Percentiles rank a stretch among this genome's conserved stretches.
These are phyloP conservation scores for Magallana nippona DNA, from an alignment of 2,888 invertebrate species.

Conservation along the genomic window DNA sequence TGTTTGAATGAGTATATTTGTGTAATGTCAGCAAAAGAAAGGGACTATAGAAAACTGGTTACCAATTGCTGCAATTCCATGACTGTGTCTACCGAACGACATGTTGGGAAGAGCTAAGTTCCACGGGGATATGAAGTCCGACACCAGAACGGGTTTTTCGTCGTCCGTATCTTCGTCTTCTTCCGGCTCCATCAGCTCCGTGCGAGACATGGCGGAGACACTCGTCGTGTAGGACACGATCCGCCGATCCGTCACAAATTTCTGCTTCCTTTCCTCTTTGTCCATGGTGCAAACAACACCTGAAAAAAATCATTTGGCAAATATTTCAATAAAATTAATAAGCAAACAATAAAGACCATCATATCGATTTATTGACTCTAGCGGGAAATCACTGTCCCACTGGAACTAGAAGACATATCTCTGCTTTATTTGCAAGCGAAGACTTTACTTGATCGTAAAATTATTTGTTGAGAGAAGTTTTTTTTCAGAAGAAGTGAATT, in stretches of 20 bases:
- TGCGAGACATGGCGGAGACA: slow-evolving; percentile 56
- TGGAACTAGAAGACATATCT: too few relatives aligned
- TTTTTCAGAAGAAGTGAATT: too few relatives aligned
- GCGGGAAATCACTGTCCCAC: too few relatives aligned
- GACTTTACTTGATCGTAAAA: too few relatives aligned
- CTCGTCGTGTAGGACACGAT: slow-evolving; percentile 65
- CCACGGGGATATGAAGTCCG: slow-evolving; percentile 68
- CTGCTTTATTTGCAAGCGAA: too few relatives aligned
- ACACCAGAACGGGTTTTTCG: slow-evolving; percentile 6
- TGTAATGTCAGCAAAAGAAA: not conserved
- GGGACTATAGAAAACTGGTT: not conserved
- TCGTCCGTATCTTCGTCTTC: slow-evolving; percentile 27
- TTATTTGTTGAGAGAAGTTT: too few relatives aligned
- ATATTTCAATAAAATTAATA: too few relatives aligned
- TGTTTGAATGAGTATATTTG: too few relatives aligned
- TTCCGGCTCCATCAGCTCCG: not conserved
- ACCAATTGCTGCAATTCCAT: slow-evolving; percentile 61
- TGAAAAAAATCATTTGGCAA: slow-evolving; percentile 17
- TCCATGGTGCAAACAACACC: slow-evolving; percentile 57
- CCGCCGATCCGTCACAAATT: slow-evolving; percentile 64
- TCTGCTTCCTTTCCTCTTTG: slow-evolving; percentile 47
- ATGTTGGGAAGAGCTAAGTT: slow-evolving; percentile 66
- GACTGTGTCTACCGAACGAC: slow-evolving; percentile 67
- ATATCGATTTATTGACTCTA: too few relatives aligned
- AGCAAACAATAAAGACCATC: too few relatives aligned